Base-by-base conservation (phyloP, 2,888 invertebrate species). In the Boloria euphrosyne region DNA sequence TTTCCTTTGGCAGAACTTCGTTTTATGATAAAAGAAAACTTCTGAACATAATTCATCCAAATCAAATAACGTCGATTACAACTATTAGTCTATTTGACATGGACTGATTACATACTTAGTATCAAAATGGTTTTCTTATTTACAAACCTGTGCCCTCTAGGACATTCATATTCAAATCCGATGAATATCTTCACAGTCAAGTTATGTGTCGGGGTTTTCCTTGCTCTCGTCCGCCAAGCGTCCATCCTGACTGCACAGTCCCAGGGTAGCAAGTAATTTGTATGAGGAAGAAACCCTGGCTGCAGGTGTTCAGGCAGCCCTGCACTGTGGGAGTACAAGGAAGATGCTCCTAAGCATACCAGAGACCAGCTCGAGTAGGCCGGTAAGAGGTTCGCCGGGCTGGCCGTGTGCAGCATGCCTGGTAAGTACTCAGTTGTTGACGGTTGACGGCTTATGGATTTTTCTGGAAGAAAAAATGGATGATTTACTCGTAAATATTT, bases 91-190 rank as follows among this genome's bases (percentile, higher is more conserved):
- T n/a, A n/a, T n/a, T n/a, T n/a, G n/a, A n/a, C n/a, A n/a, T n/a
- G n/a, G n/a, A 22, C 22, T 3, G 3, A 22, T 22, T 22, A 22
- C 22, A 22, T 38, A 10, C 31, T 38, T 38, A 38, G 3, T 10
- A 38, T 38, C 10, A 38, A 38, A 38, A 31, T 10, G 2, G 1
- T 10, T 10, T 38, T 22, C 22, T 22, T 22, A 7, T 38, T 38
- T n/a, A 49, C 59, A 44, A 58, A 89, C 91, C 93, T 94, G 86
- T 99, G 99, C n/a, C 99, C 99, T n/a, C 97, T 88, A 0, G 97
- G 96, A 86, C 99, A 99, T 87, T 99, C 99, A 86, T 99, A 99
- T 84, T 99, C 99, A 77, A 97, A 95, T 0, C 99, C 99, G 65
- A 99, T 95, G 85, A 98, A 98, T 75, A 98, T 96, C 92, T 98